Evolutionary conservation across 92 coral and sea anemone species (phyloP), one percentile per base, ranked within the genome.

Genomic region (Siderastrea radians): DNA sequence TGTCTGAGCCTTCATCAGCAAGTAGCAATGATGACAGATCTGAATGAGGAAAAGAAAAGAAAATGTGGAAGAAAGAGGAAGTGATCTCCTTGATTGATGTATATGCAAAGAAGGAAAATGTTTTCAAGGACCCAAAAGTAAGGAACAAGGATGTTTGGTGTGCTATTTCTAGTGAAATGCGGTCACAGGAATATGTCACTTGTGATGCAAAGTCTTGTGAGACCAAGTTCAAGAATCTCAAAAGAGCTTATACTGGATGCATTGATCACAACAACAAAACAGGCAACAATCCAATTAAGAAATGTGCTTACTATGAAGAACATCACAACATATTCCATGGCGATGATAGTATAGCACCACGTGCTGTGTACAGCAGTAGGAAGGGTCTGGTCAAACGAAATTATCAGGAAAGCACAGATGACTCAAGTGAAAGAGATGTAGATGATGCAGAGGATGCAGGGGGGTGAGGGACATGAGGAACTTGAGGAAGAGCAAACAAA

Each of bases 161-260:
- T 26, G 38, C 38, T 26, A 26, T 26, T 26, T 26, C 38, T 26
- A 26, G 38, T 26, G 38, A 26, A 26, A 26, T 26, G 38, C 38
- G 1, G 7, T 6, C 68, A 64, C 38, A 43, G 46, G 12, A 26
- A 16, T 66, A 19, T 19, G 6, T 66, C 71, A 66, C 3, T 26
- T 26, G 38, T 26, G 38, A 26, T 26, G 38, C 38, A 26, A 26
- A 26, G 38, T 26, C 52, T 53, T 82, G 49, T 16, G 54, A 82
- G 78, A 82, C 78, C 68, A 82, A 82, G 79, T 82, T 70, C 68
- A 70, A 55, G 68, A 70, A 82, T 19, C 78, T 53, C 74, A 69
- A 69, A 82, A 80, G 84, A 80, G 58, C 84, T n/a, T 61, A 80
- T 80, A 80, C 74, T 81, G 77, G 49, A 72, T 83, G 80, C 79